Evolutionary conservation across 2,797 vertebrate species (phyloP), one percentile per base, ranked within the genome.

Genomic region (Spinus pinus): DNA sequence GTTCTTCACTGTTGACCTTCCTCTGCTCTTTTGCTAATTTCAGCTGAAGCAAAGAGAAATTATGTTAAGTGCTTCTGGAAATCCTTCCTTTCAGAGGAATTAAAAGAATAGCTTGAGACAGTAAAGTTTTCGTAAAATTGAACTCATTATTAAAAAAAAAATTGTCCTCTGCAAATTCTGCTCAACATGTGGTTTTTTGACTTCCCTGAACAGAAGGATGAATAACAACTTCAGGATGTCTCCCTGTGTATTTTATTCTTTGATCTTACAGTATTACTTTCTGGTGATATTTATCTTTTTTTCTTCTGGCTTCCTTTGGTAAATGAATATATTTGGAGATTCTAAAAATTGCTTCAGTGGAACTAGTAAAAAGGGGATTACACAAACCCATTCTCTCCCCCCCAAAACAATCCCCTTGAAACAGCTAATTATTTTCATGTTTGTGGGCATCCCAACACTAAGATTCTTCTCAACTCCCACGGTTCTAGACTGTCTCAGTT

Each of bases 371-470:
- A 83, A 81, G 18, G 9, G 46, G 75, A 70, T 94, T 89, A 42
- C 39, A 54, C 35, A 81, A 91, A 86, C 30, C 7, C 21, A 35
- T 81, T 81, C 41, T 75, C 18, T 91, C 2, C 57, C 35, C 41
- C 6, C n/a, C 60, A 80, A 18, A 69, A 37, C 7, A 81, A 25
- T 28, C 13, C 18, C 9, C n/a, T 71, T 85, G 50, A 80, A 94
- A 70, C 16, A 87, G 42, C 30, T 92, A 87, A 89, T 85, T 89
- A 71, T 87, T 92, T 87, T 69, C 39, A 73, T 83, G 33, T 87
- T 93, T 95, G 88, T 81, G 69, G 78, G 13, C 13, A 21, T 90
- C 61, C 31, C 25, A 66, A 30, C 28, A 23, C n/a, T 33, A 91
- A 77, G 24, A 69, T 15, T 73, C 42, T 50, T 73, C 70, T 80